Evolutionary conservation across 1,140 invertebrate species (phyloP).

Genomic region (Meteorus sp.): DNA sequence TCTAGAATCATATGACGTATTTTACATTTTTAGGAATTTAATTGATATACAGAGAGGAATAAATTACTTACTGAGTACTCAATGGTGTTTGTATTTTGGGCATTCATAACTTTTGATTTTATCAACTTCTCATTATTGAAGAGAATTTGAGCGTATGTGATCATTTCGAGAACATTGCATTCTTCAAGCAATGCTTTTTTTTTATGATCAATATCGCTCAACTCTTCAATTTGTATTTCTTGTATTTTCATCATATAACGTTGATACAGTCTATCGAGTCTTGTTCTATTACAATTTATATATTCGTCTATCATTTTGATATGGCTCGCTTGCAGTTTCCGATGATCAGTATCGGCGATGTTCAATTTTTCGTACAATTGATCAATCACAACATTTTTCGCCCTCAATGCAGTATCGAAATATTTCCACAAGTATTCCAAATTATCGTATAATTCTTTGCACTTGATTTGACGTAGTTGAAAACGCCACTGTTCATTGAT

Average conservation of each 20-base stretch:
- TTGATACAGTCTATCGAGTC: conserved; percentile 60
- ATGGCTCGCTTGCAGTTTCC: conserved; percentile 68
- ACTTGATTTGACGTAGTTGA: conserved; percentile 73
- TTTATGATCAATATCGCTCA: conserved; percentile 35
- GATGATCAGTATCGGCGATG: conserved; percentile 71
- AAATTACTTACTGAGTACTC: conserved; percentile 43
- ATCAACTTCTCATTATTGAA: conserved; percentile 35
- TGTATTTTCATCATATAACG: conserved; percentile 58
- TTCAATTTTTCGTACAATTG: conserved; percentile 67
- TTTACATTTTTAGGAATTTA: no score
- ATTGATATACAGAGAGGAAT: conserved; percentile 1
- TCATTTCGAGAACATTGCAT: conserved; percentile 38
- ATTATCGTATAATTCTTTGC: conserved; percentile 69
- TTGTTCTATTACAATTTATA: conserved; percentile 63
- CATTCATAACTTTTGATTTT: conserved; percentile 40
- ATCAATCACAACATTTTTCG: conserved; percentile 68
- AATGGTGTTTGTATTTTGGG: conserved; percentile 42
- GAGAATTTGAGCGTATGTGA: conserved; percentile 37
- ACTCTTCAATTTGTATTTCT: conserved; percentile 31
- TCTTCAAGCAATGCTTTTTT: conserved; percentile 32
- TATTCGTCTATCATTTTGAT: conserved; percentile 69
- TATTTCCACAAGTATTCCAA: conserved; percentile 65
- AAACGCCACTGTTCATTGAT: conserved; percentile 82
- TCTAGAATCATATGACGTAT: no score
- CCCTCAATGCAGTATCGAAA: conserved; percentile 64